Base-by-base conservation (phyloP, 1,140 invertebrate genomes). In the Ladona fulva region DNA sequence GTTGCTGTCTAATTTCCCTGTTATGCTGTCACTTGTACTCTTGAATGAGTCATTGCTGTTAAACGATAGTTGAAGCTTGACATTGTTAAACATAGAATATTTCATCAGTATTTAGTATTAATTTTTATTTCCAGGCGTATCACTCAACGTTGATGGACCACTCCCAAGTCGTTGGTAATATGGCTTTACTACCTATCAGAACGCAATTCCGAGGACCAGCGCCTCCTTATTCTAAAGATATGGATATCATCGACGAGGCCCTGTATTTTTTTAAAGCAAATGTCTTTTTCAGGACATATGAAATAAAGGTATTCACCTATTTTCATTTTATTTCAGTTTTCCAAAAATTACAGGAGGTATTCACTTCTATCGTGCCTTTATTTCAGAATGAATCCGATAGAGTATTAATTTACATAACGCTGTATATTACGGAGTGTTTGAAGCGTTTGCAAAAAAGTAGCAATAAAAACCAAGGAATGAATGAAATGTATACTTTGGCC, bases 361-460 rank as follows among this genome's bases (percentile, higher is more conserved):
- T 66, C 52, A 14, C 52, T 66, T 14, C 14, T 66, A n/a, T 73
- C 24, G 1, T 73, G 1, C 16, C 25, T 80, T 80, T 80, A 80
- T 89, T 89, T 75, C 86, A 96, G 93, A 97, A 92, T 82, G 95
- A 98, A 85, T 91, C 96, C 24, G 97, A 99, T 84, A 89, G 97
- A 83, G 94, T 98, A 37, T 87, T 99, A 6, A 99, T 99, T 80
- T 99, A 99, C 83, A 91, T 99, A 42, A 99, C 97, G 0, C 86
- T 99, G n/a, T 99, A 99, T 84, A 97, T 99, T 80, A 98, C 95
- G 0, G 98, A 99, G 86, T 99, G 98, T 84, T 86, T 99, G 59
- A 99, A 99, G 83, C 93, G 93, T 82, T 85, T 99, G 16, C 95
- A 97, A 83, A 95, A 95, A 83, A 98, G 96, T 84, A 90, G 91